Evolutionary conservation across 92 coral and sea anemone species (phyloP).

Genomic region (Porites rus): DNA sequence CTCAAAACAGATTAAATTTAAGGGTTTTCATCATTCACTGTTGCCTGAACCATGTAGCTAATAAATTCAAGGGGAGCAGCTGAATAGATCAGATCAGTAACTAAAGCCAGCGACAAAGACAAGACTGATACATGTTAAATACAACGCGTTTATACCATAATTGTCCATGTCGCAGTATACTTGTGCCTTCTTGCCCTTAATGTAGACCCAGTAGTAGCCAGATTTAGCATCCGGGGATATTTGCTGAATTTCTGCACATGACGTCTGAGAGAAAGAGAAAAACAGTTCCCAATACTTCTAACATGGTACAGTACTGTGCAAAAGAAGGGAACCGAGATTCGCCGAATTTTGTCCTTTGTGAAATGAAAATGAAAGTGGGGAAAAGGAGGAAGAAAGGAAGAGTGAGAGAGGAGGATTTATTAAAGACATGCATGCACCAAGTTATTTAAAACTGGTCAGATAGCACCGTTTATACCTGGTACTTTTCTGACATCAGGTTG

Average conservation of each 20-base stretch:
- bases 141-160: constrained; percentile 1
- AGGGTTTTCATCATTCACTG: too few species aligned
- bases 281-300: not conserved
- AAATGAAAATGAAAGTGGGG: too few species aligned
- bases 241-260: constrained; percentile 6
- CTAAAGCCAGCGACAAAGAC: not conserved
- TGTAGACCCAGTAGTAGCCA: constrained; percentile 1
- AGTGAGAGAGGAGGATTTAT: too few species aligned
- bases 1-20: too few species aligned
- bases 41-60: not conserved
- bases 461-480: too few species aligned
- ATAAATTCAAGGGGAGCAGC: not conserved
- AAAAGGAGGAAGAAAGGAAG: too few species aligned
- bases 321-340: not conserved
- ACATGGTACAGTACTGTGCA: not conserved
- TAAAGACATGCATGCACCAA: not conserved
- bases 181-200: not conserved
- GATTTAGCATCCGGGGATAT: not conserved
- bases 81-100: not conserved
- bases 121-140: not conserved
- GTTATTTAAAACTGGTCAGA: not conserved
- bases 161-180: constrained; percentile 18
- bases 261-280: not conserved
- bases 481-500: not conserved
- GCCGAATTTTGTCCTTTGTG: too few species aligned